Evolutionary conservation across 2,113 vertebrate genomes (phyloP).

Genomic region (Psettodes erumei): DNA sequence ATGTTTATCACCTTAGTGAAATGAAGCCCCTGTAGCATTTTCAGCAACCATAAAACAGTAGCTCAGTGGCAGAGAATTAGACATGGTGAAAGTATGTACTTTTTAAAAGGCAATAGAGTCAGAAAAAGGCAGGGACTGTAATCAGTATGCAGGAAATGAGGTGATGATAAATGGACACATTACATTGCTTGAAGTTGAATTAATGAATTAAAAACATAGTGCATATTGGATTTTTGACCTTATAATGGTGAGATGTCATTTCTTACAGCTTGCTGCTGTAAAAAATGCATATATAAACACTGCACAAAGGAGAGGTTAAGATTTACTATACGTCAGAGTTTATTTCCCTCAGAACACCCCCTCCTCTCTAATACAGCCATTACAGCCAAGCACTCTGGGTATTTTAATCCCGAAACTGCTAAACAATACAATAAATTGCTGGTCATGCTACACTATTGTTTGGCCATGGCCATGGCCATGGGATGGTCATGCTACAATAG

Average conservation of each 20-base stretch:
- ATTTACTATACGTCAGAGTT: background rate
- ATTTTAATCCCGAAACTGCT: slow-evolving; percentile 32
- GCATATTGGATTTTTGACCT: background rate
- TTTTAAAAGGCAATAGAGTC: background rate
- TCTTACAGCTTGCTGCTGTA: background rate
- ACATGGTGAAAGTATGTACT: background rate
- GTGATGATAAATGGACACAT: background rate
- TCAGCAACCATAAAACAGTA: background rate
- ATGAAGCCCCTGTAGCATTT: background rate
- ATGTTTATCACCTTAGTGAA: background rate
- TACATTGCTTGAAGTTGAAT: background rate
- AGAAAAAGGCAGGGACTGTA: slow-evolving; percentile 1
- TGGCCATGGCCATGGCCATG: too few species aligned
- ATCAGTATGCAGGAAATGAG: slow-evolving; percentile 10
- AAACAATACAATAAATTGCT: slow-evolving; percentile 53
- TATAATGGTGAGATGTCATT: background rate
- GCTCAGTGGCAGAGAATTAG: background rate
- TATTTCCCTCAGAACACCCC: slow-evolving; percentile 21
- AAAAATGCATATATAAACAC: background rate
- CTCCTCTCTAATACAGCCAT: slow-evolving; percentile 34
- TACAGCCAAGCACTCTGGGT: slow-evolving; percentile 24
- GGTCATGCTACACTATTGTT: too few species aligned
- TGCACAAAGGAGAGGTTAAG: background rate
- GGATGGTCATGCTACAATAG: too few species aligned
- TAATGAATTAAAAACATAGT: slow-evolving; percentile 7